phyloP scores from a whole-genome alignment of 2,113 vertebrate species.

The Odocoileus virginianus region DNA sequence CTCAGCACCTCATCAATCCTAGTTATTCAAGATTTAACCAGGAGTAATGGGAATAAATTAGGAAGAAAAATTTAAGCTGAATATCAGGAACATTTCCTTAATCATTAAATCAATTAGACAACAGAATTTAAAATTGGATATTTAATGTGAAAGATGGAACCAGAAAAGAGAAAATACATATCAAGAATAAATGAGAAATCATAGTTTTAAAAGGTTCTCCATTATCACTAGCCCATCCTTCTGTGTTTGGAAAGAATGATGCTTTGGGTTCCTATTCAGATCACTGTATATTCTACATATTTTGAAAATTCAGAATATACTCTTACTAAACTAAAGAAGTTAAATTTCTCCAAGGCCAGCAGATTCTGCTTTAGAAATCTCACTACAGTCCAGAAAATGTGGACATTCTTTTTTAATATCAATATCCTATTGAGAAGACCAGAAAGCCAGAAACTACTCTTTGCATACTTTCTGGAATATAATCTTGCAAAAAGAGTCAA shows the following conservation, averaged over 20 bases:
- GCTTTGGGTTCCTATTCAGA: neutral
- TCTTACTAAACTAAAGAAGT: neutral
- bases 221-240: neutral
- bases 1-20: slow-evolving; percentile 67
- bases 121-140: slow-evolving; percentile 62
- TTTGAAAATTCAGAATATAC: neutral
- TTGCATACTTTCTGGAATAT: neutral
- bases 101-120: slow-evolving; percentile 73
- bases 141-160: slow-evolving; percentile 64
- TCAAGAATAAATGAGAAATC: slow-evolving; percentile 41
- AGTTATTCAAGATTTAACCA: slow-evolving; percentile 65
- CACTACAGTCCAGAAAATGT: neutral
- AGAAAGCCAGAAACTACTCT: neutral
- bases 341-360: neutral
- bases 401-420: neutral
- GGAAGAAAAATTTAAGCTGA: slow-evolving; percentile 57
- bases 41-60: slow-evolving; percentile 68
- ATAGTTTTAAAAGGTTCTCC: neutral
- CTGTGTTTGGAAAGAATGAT: slow-evolving; percentile 3
- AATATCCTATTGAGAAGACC: neutral
- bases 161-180: slow-evolving; percentile 38
- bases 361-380: neutral
- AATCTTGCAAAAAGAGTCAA: neutral
- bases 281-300: neutral
- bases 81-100: slow-evolving; percentile 70